Evolutionary conservation across 30 jellyfish, hydroid and myxozoan species (phyloP).

Genomic region (Hydra vulgaris): DNA sequence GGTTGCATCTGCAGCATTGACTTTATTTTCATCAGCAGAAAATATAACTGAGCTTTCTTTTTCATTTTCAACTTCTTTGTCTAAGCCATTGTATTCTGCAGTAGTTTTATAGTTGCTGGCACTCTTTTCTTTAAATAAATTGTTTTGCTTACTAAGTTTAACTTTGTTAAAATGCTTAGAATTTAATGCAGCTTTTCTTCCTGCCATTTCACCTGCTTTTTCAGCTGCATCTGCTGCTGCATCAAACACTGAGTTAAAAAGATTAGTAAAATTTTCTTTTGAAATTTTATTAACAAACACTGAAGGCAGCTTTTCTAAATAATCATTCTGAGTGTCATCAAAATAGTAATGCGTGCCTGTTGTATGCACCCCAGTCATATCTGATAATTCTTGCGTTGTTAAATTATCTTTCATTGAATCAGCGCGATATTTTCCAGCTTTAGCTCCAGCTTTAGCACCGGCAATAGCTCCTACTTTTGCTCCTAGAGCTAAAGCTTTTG

Average conservation of each 20-base stretch:
- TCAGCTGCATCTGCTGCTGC: background rate
- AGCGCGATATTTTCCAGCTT: conserved; percentile 8
- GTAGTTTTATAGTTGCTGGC: background rate
- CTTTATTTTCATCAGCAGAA: background rate
- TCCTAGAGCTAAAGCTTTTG: conserved; percentile 17
- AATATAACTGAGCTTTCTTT: too few species aligned
- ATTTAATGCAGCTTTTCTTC: conserved; percentile 2
- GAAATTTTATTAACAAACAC: background rate
- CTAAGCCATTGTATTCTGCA: background rate
- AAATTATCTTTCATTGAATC: background rate
- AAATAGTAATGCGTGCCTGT: background rate
- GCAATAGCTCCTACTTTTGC: conserved; percentile 29
- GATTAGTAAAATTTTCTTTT: background rate
- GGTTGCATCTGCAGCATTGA: background rate
- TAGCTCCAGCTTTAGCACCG: conserved; percentile 23
- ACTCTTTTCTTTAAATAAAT: background rate
- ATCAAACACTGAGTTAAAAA: background rate
- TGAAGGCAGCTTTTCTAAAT: background rate
- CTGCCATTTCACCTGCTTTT: background rate
- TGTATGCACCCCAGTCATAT: background rate
- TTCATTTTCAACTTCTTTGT: background rate
- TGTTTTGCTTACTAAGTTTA: background rate
- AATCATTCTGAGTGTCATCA: background rate
- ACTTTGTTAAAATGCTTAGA: background rate
- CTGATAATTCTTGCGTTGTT: background rate